A percentile compares a stretch with the other conserved stretches of the same genome.
phyloP scores from a whole-genome alignment of 2,113 vertebrate genomes.

The Perca fluviatilis region DNA sequence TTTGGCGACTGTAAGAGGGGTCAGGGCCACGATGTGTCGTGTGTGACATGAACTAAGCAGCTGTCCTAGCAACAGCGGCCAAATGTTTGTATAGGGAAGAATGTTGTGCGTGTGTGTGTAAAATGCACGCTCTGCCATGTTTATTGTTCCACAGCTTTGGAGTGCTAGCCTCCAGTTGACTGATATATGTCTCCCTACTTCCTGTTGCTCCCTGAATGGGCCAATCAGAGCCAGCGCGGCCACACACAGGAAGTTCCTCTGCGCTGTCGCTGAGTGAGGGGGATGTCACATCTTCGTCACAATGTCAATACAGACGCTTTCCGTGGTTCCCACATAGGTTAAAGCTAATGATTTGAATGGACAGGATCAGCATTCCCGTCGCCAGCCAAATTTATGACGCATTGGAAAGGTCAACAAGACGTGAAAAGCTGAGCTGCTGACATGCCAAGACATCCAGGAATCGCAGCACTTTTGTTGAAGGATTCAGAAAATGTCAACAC shows the following conservation, averaged over 20 bases:
- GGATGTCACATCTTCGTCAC: constrained; percentile 68
- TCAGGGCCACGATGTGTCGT: constrained; percentile 2
- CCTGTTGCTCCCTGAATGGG: constrained; percentile 57
- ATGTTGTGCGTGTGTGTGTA: constrained; percentile 26
- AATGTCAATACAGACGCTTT: constrained; percentile 61
- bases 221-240: constrained; percentile 56
- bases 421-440: constrained; percentile 6
- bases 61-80: constrained; percentile 9
- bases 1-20: background rate
- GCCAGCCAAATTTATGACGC: constrained; percentile 8
- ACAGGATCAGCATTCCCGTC: background rate
- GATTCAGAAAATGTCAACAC: background rate
- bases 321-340: constrained; percentile 33
- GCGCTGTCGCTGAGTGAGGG: constrained; percentile 68
- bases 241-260: constrained; percentile 59
- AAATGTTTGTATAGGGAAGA: constrained; percentile 60
- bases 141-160: constrained; percentile 73
- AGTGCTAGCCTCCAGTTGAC: constrained; percentile 66
- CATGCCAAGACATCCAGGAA: constrained; percentile 16
- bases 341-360: constrained; percentile 1
- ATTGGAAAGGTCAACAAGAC: constrained; percentile 45
- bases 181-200: constrained; percentile 75
- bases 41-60: constrained; percentile 34
- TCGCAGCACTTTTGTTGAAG: background rate
- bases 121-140: constrained; percentile 31